Conservation (phyloP, 1,140 invertebrate genomes). For the Eumaeus atala region DNA sequence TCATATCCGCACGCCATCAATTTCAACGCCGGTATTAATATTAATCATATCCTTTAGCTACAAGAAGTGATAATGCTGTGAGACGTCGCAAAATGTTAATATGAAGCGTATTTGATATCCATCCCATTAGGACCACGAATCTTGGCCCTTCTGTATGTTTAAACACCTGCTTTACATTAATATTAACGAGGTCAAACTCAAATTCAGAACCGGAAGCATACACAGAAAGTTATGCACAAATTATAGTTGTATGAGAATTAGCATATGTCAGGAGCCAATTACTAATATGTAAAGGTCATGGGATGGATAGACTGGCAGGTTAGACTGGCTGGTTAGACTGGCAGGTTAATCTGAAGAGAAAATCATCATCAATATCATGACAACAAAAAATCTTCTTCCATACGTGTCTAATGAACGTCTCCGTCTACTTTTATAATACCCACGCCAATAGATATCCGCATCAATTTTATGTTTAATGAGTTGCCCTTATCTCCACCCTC, state of each 20-base stretch:
- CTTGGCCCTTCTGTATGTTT: not conserved
- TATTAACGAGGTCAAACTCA: not conserved
- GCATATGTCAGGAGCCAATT: not conserved
- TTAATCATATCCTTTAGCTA: not conserved
- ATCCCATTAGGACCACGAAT: not conserved
- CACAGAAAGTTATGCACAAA: slow-evolving; percentile 1
- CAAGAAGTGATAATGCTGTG: not conserved
- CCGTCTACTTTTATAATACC: too few species aligned
- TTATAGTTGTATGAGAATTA: not conserved
- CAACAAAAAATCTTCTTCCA: too few species aligned
- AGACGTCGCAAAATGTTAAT: not conserved
- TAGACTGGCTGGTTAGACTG: too few species aligned
- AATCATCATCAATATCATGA: too few species aligned
- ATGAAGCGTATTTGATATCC: not conserved
- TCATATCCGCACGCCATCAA: slow-evolving; percentile 6
- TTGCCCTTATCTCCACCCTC: too few species aligned
- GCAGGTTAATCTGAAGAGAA: too few species aligned
- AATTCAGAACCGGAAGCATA: not conserved
- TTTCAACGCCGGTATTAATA: not conserved
- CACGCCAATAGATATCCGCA: too few species aligned
- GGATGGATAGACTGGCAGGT: too few species aligned
- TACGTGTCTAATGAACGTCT: too few species aligned
- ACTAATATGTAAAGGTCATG: too few species aligned
- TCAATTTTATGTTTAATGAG: too few species aligned
- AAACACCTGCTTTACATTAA: slow-evolving; percentile 3